Evolutionary conservation across 2,888 invertebrate species (phyloP).

Genomic region (Carabus problematicus): DNA sequence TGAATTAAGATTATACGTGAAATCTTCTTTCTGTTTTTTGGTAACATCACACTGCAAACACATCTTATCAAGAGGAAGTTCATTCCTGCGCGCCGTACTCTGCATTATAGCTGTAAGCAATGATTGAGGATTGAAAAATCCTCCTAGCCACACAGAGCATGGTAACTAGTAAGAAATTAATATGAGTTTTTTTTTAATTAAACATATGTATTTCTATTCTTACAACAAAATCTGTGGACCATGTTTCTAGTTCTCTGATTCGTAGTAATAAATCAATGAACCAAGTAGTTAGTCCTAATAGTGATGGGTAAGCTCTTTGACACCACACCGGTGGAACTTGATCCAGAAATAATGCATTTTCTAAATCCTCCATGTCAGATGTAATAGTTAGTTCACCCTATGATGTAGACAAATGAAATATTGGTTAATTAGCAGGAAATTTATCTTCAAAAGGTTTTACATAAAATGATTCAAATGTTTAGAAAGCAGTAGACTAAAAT

Average conservation of each 20-base stretch:
- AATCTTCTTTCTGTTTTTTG: conserved; percentile 95
- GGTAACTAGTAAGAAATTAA: conserved; percentile 69
- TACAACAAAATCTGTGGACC: conserved; percentile 94
- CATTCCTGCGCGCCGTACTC: conserved; percentile 91
- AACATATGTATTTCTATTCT: conserved; percentile 51
- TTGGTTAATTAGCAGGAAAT: background rate
- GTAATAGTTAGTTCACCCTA: conserved; percentile 95
- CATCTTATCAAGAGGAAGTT: conserved; percentile 95
- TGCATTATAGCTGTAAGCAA: conserved; percentile 98
- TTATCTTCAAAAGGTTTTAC: too few relatives aligned
- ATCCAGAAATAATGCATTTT: conserved; percentile 91
- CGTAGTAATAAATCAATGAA: conserved; percentile 89
- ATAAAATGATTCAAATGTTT: too few relatives aligned
- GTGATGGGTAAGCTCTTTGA: conserved; percentile 88
- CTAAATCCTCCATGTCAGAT: conserved; percentile 94
- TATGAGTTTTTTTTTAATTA: background rate
- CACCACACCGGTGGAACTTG: conserved; percentile 92
- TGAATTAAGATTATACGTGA: conserved; percentile 70
- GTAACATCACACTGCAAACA: conserved; percentile 96
- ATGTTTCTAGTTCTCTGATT: conserved; percentile 88
- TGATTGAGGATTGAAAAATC: conserved; percentile 98
- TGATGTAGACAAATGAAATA: conserved; percentile 43
- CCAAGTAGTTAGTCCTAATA: conserved; percentile 88
- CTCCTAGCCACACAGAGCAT: conserved; percentile 93
- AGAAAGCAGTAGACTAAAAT: too few relatives aligned